phyloP scores from a whole-genome alignment of 2,888 invertebrate genomes.

The Scrobipalpa costella region DNA sequence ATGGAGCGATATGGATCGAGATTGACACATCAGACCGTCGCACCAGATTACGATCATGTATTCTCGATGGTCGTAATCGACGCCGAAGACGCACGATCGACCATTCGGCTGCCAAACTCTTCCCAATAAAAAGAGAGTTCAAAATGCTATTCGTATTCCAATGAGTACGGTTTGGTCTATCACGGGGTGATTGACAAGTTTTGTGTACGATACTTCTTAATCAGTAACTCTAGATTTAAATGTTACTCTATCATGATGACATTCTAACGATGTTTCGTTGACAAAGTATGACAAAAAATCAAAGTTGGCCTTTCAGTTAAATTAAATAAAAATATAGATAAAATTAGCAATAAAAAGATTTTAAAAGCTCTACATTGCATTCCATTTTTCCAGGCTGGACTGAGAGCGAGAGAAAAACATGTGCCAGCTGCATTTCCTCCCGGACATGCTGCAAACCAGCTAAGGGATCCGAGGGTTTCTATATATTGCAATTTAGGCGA shows the following conservation, averaged over 20 bases:
- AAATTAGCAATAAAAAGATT: too few species aligned
- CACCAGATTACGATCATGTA: conserved; percentile 65
- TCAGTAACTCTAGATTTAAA: neutral
- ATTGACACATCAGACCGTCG: conserved; percentile 78
- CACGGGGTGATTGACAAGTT: conserved; percentile 15
- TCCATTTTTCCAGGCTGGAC: too few species aligned
- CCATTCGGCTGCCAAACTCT: conserved; percentile 58
- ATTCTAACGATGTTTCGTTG: neutral
- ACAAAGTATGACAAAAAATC: too few species aligned
- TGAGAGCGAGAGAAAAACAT: too few species aligned
- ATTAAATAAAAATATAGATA: too few species aligned
- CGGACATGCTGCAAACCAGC: too few species aligned
- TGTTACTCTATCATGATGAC: neutral
- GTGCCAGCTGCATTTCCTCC: too few species aligned
- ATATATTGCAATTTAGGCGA: too few species aligned
- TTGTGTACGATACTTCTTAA: neutral
- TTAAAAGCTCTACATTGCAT: too few species aligned
- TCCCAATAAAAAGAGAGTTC: conserved; percentile 33
- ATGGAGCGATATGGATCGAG: conserved; percentile 65
- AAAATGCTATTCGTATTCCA: conserved; percentile 25
- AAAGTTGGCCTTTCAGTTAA: too few species aligned
- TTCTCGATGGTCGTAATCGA: conserved; percentile 70
- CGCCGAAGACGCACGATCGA: conserved; percentile 61
- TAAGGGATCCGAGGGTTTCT: too few species aligned
- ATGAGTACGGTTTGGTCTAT: conserved; percentile 32